Conservation (phyloP, 2,888 invertebrate species). For the Seira ritae region DNA sequence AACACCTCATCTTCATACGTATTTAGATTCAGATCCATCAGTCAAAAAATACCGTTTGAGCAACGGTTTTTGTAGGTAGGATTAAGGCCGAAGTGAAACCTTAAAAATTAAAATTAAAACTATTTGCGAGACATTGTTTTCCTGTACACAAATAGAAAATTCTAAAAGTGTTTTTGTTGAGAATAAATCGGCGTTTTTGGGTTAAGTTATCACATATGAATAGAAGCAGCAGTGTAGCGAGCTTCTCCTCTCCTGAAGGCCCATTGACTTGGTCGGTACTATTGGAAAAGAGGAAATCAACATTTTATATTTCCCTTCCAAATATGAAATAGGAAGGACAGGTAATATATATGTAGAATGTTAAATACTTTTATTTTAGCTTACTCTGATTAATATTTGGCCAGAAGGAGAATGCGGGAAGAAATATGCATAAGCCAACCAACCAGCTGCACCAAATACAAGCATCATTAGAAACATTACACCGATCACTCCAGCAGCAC, state of each 20-base stretch:
- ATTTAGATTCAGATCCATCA: too few relatives aligned
- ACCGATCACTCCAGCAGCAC: constrained; percentile 81
- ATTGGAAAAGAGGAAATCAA: constrained; percentile 74
- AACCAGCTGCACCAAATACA: constrained; percentile 83
- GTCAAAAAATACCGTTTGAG: too few relatives aligned
- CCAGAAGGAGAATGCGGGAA: constrained; percentile 97
- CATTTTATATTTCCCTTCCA: constrained; percentile 23
- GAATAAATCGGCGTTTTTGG: constrained; percentile 34
- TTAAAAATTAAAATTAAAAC: too few relatives aligned
- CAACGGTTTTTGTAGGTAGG: too few relatives aligned
- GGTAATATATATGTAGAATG: neutral
- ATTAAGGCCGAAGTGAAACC: too few relatives aligned
- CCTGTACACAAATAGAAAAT: neutral
- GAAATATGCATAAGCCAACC: constrained; percentile 95
- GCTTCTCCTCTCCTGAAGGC: constrained; percentile 94
- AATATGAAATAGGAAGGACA: constrained; percentile 3
- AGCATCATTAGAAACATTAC: constrained; percentile 84
- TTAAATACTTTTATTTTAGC: constrained; percentile 69
- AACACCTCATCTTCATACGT: too few relatives aligned
- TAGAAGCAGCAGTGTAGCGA: constrained; percentile 94
- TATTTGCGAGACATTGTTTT: too few relatives aligned
- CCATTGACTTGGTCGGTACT: constrained; percentile 98
- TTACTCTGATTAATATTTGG: constrained; percentile 96
- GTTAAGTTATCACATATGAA: constrained; percentile 86
- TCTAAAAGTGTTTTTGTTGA: constrained; percentile 11